Conservation (phyloP, 2,888 invertebrate genomes). For the Drosophila trichaetosa region DNA sequence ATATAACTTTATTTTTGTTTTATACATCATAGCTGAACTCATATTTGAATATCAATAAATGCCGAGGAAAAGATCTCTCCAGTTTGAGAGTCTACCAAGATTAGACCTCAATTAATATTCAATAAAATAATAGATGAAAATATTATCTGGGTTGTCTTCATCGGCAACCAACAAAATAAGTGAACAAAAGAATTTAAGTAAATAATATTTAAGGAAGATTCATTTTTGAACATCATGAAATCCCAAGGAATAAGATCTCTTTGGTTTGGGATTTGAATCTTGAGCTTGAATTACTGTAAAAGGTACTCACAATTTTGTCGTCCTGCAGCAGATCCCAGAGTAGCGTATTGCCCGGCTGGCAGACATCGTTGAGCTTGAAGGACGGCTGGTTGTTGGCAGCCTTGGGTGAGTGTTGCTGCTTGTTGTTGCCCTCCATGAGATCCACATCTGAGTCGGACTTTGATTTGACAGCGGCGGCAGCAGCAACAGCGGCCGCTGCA, state of each 20-base stretch:
- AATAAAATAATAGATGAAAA: background rate
- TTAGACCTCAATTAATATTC: background rate
- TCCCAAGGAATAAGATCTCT: background rate
- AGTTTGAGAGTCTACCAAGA: background rate
- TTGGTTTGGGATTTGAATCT: background rate
- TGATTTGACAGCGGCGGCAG: conserved; percentile 60
- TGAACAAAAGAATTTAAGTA: too few relatives aligned
- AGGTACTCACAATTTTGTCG: conserved; percentile 90
- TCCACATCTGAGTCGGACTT: conserved; percentile 78
- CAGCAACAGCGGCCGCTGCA: conserved; percentile 66
- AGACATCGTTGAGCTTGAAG: conserved; percentile 88
- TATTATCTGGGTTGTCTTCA: background rate
- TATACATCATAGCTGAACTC: too few relatives aligned
- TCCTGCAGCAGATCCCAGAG: conserved; percentile 98
- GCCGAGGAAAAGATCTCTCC: background rate
- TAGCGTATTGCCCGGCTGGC: conserved; percentile 95
- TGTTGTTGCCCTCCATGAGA: conserved; percentile 59
- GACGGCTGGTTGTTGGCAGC: conserved; percentile 69
- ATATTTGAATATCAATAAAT: too few relatives aligned
- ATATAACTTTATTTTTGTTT: too few relatives aligned
- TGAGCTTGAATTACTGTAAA: background rate
- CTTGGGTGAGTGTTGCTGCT: conserved; percentile 64
- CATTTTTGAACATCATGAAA: background rate
- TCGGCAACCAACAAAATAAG: too few relatives aligned
- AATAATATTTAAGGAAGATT: background rate